Base-by-base conservation (phyloP, 2,797 vertebrate species). In the Ammospiza maritima region DNA sequence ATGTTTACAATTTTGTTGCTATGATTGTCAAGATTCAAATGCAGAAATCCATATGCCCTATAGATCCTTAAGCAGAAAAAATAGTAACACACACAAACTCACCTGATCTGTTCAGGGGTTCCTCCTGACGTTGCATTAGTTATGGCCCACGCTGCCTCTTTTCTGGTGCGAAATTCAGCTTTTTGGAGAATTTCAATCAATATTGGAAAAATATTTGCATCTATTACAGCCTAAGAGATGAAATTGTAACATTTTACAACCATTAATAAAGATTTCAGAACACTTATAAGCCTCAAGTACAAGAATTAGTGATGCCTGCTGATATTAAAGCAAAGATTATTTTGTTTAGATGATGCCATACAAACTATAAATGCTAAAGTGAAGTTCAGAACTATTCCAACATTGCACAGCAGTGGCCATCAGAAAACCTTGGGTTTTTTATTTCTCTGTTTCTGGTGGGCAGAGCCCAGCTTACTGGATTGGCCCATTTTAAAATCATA, bases 101-200 rank as follows among this genome's bases (percentile, higher is more conserved):
- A 98, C 98, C 98, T 98, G 57, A 99, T 99, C 95, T 99, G 99
- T 85, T 98, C 98, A 85, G 98, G 98, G 25, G 98, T 98, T 75
- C 98, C 99, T 93, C 99, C 99, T 6, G 99, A 99, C 4, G 99
- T 99, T 92, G 99, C 99, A 32, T 99, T 99, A 95, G 99, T 99
- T 93, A 99, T 98, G 71, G 99, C 99, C 99, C 99, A 99, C 0
- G 99, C 99, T 44, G 99, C 99, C 95, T 99, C 99, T 97, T 99
- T 99, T 92, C 98, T 98, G 64, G 99, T 99, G 67, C 99, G 98
- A 97, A 99, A 99, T 98, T 99, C 99, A 83, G 99, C 99, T 96
- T 99, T 99, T 95, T 99, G 99, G 95, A 99, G 98, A 96, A 99
- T 99, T 87, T 96, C 98, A 90, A 99, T 99, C 94, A 99, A 98